These are phyloP conservation scores for Ivindomyrus marchei DNA, from an alignment of 2,113 vertebrate species.

Conservation along the genomic window DNA sequence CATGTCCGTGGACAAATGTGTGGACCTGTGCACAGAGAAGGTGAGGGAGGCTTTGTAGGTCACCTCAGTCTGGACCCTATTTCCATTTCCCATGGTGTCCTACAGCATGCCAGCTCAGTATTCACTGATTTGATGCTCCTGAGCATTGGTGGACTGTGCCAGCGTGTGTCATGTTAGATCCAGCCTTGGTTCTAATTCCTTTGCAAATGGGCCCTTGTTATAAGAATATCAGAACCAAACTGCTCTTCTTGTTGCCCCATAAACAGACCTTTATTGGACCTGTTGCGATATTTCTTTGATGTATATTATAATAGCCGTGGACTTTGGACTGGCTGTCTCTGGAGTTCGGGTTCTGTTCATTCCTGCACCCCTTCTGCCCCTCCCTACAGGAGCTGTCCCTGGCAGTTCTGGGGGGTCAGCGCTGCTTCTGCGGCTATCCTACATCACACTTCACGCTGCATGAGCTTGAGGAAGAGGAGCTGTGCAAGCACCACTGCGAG, in stretches of 20 bases:
- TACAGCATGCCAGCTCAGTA: neutral
- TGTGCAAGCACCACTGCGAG: slow-evolving; percentile 75
- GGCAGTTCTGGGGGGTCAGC: slow-evolving; percentile 73
- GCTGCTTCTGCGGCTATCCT: slow-evolving; percentile 84
- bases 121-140: neutral
- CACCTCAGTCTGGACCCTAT: neutral
- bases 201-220: neutral
- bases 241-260: neutral
- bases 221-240: neutral
- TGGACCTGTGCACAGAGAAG: slow-evolving; percentile 90
- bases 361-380: neutral
- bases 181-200: neutral
- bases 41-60: slow-evolving; percentile 49
- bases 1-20: slow-evolving; percentile 92
- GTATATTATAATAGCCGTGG: neutral
- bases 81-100: neutral
- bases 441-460: slow-evolving; percentile 84
- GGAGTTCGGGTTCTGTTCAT: neutral
- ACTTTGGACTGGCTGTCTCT: neutral
- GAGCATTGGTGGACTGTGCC: neutral
- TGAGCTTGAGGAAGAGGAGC: slow-evolving; percentile 78
- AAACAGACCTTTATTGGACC: neutral
- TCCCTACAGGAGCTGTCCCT: slow-evolving; percentile 77
- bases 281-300: neutral
- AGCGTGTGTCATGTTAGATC: neutral